Evolutionary conservation across 2,797 vertebrate genomes (phyloP), one percentile per base, ranked within the genome.

Genomic region (Parambassis ranga): DNA sequence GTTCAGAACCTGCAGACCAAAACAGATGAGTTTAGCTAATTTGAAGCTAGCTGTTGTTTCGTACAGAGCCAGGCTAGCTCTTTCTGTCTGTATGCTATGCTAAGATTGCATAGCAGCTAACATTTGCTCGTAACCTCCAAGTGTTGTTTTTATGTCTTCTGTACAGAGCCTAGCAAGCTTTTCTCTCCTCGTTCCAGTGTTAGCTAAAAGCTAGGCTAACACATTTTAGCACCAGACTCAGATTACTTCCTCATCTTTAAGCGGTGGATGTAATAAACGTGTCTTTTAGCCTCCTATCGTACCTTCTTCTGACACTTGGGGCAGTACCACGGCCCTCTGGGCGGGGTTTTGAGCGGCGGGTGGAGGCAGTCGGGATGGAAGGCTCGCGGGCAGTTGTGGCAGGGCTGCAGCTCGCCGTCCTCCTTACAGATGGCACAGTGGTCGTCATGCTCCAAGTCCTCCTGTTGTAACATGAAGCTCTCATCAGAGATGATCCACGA

Each of bases 301-400:
- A 96, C 97, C 95, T 98, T 98, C 89, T 97, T 96, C 90, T 98
- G 97, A 90, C 97, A 98, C 91, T 94, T 97, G 81, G 96, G 96
- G 89, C 97, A 98, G 90, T 95, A 90, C 97, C 97, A 98, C 65
- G 92, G 43, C 9, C 96, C 96, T 75, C 94, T 93, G 68, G 94
- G 94, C 0, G 87, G 89, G 2, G 94, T 91, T 85, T 90, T 95
- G 67, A 97, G 92, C 0, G 95, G 95, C 0, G 95, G 95, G 49
- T 95, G 92, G 77, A 99, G 93, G 92, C 97, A 98, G 91, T 84
- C 87, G 61, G 94, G 93, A 91, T 98, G 96, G 89, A 95, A 98
- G 44, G 94, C 94, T 57, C 94, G 91, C n/a, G 94, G 90, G 84
- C 97, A 99, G 1, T 91, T 92, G 71, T 95, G 91, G 27, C 97